Conservation (phyloP, 2,797 vertebrate species). For the Phylloscopus collybita region DNA sequence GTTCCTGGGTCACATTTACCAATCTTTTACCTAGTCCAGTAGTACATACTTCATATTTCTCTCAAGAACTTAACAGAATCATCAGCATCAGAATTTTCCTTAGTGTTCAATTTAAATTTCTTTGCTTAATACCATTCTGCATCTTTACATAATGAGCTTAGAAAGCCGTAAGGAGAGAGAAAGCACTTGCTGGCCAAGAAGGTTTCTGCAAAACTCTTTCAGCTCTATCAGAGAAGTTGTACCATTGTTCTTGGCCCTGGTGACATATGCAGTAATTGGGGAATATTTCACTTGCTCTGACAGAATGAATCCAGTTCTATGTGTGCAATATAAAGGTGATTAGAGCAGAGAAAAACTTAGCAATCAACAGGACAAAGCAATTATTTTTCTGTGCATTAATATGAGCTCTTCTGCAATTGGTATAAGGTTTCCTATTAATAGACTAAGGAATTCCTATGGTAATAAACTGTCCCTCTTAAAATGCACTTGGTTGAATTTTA, state of each 20-base stretch:
- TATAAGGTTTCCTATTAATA: neutral
- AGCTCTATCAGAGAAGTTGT: neutral
- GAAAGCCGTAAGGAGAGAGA: neutral
- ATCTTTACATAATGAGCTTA: neutral
- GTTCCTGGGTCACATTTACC: neutral
- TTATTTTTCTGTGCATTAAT: neutral
- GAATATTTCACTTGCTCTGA: neutral
- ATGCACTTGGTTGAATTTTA: neutral
- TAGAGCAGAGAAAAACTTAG: neutral
- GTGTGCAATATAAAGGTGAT: neutral
- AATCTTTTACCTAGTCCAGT: neutral
- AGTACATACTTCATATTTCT: neutral
- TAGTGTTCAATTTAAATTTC: neutral
- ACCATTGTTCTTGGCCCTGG: neutral
- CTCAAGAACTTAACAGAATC: neutral
- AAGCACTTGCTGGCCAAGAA: constrained; percentile 7
- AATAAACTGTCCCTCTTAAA: neutral
- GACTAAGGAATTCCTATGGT: neutral
- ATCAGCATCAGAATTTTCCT: neutral
- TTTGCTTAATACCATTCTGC: neutral
- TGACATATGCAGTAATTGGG: constrained; percentile 13
- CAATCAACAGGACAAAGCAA: neutral
- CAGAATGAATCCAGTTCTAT: neutral
- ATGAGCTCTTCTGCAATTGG: neutral
- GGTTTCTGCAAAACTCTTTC: neutral